A percentile compares a stretch with the other conserved stretches of the same genome.
Evolutionary conservation across 2,888 invertebrate species (phyloP).

Genomic region (Argyresthia albistria): DNA sequence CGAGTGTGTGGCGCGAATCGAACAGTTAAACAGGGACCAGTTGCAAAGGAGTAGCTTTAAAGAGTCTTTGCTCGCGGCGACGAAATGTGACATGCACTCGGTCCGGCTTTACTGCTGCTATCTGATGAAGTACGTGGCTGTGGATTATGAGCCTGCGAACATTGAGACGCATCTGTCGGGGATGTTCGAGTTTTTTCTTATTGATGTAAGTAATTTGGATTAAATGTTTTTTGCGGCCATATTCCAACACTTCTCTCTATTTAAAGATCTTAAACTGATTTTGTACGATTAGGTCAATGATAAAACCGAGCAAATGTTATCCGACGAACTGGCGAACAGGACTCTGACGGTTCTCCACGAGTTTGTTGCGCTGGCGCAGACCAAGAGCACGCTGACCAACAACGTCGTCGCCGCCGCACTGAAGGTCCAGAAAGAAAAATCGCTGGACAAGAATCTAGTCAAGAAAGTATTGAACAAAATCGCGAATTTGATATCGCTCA

Average conservation of each 20-base stretch:
- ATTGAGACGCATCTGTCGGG: constrained; percentile 24
- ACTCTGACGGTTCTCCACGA: constrained; percentile 72
- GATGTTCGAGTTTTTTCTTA: constrained; percentile 41
- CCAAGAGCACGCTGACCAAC: constrained; percentile 61
- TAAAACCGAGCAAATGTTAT: constrained; percentile 43
- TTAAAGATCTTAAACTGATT: too few relatives aligned
- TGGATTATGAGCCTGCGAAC: constrained; percentile 24
- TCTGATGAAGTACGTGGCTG: constrained; percentile 29
- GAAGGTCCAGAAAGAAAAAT: constrained; percentile 62
- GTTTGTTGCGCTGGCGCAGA: constrained; percentile 63
- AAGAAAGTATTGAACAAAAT: constrained; percentile 55
- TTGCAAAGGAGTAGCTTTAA: constrained; percentile 29
- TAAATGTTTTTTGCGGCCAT: too few relatives aligned
- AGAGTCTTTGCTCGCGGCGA: constrained; percentile 29
- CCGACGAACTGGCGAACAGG: constrained; percentile 73
- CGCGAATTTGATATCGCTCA: constrained; percentile 24
- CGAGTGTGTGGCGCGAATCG: constrained; percentile 49
- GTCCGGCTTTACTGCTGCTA: constrained; percentile 50
- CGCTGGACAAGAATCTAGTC: constrained; percentile 45
- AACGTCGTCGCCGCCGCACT: constrained; percentile 67
- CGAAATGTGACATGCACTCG: constrained; percentile 36
- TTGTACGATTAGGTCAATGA: constrained; percentile 15
- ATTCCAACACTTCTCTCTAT: constrained; percentile 30
- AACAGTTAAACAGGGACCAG: constrained; percentile 24
- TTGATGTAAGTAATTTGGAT: constrained; percentile 49